phyloP scores from a whole-genome alignment of 2,888 invertebrate genomes.

The Tetropium fuscum region DNA sequence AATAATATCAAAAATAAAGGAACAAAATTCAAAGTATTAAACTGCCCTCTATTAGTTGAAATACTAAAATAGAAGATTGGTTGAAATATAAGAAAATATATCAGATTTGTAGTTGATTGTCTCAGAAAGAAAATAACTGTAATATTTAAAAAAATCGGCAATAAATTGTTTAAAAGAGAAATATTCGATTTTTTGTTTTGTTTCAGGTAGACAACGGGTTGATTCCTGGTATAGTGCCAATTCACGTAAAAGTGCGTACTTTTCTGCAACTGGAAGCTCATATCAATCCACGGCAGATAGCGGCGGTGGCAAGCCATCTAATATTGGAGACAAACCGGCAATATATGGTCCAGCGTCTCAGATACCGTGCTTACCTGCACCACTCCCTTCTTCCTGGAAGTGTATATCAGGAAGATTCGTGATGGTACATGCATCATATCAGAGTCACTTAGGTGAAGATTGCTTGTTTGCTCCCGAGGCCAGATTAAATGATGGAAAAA shows the following conservation, averaged over 20 bases:
- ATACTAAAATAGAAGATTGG: no score
- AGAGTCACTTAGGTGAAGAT: constrained; percentile 89
- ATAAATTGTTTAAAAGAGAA: no score
- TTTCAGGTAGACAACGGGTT: constrained; percentile 70
- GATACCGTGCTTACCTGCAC: constrained; percentile 81
- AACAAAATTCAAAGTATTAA: no score
- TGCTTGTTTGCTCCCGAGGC: constrained; percentile 89
- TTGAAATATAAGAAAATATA: no score
- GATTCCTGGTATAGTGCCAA: constrained; percentile 89
- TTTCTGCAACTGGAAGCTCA: constrained; percentile 79
- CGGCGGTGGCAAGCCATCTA: constrained; percentile 45
- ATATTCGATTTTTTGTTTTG: no score
- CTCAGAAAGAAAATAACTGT: no score
- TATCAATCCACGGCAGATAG: constrained; percentile 79
- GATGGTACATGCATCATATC: constrained; percentile 88
- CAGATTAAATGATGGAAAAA: constrained; percentile 88
- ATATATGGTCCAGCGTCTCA: constrained; percentile 82
- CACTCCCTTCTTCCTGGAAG: constrained; percentile 83
- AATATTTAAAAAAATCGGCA: no score
- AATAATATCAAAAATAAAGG: no score
- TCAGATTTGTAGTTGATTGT: no score
- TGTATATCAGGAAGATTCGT: constrained; percentile 81
- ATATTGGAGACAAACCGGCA: constrained; percentile 62
- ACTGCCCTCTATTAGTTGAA: no score
- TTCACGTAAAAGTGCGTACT: constrained; percentile 83